Base-by-base conservation (phyloP, 2,888 invertebrate genomes). In the Iphiclides podalirius region DNA sequence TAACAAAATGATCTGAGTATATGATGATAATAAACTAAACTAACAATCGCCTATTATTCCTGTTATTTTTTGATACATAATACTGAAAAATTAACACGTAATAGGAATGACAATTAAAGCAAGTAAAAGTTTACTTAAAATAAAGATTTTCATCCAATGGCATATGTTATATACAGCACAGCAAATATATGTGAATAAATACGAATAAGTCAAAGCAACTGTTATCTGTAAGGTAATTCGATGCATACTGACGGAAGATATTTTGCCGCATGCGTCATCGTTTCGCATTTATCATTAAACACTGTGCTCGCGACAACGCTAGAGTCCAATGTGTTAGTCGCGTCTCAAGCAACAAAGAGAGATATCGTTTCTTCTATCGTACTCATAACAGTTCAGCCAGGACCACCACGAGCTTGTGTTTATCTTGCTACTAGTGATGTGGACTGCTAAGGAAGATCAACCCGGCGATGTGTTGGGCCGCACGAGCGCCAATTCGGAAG, bases 401-500 rank as follows among this genome's bases (percentile, higher is more conserved):
- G 54, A 61, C 61, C 26, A 9, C 1, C 56, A 55, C 52, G 44
- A 48, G 26, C 59, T 51, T 58, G 54, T 55, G 58, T 61, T 46
- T 50, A 49, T 52, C 55, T 55, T 50, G 54, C 60, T 60, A 59
- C 52, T 53, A 52, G 63, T 60, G 54, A 78, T 73, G 74, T 73
- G 70, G 71, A 61, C 58, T 37, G 61, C 63, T 31, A 59, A 61
- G 4, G 57, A 60, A 8, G 64, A 60, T 2, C 60, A 63, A 35
- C 60, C 57, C 47, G 54, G 56, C 43, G 58, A 55, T 23, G 58
- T 49, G 11, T 58, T 58, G 52, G 68, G 59, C 13, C 59, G 66
- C 16, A 49, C 64, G 17, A 68, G 64, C 52, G 47, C 59, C 4
- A 59, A 65, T 40, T 70, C 75, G 14, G 79, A 79, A 26, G 63